Conservation (phyloP, 1,140 invertebrate genomes). For the Polyergus mexicanus region DNA sequence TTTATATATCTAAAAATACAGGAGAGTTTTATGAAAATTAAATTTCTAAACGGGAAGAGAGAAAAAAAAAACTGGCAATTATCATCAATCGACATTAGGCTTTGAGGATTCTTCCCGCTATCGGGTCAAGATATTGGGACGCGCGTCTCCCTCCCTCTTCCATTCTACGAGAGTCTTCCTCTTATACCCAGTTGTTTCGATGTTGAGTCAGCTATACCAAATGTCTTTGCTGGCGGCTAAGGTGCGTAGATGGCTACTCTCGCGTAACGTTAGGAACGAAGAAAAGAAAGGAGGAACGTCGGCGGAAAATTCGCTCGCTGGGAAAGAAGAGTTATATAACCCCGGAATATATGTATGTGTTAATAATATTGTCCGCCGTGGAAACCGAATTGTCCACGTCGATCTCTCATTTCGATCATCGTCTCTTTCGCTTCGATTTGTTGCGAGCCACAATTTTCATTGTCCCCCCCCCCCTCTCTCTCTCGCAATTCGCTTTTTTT, state of each 20-base stretch:
- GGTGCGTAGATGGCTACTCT: conserved; percentile 32
- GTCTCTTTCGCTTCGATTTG: conserved; percentile 32
- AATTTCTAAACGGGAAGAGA: too few relatives aligned
- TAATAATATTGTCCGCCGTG: not conserved
- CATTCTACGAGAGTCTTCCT: not conserved
- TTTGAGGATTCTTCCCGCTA: not conserved
- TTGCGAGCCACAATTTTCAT: conserved; percentile 8
- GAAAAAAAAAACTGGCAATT: too few relatives aligned
- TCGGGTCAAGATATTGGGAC: not conserved
- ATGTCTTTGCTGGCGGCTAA: conserved; percentile 30
- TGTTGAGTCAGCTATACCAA: conserved; percentile 19
- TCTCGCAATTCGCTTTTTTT: not conserved
- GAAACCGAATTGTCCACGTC: not conserved
- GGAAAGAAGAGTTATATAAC: conserved; percentile 36
- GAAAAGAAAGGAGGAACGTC: conserved; percentile 32
- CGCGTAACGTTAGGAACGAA: not conserved
- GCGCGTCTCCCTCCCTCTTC: not conserved
- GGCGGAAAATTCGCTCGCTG: conserved; percentile 1
- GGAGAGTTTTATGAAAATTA: too few relatives aligned
- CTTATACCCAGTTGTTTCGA: conserved; percentile 2
- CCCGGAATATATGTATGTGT: not conserved
- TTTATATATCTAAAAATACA: too few relatives aligned
- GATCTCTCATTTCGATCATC: not conserved
- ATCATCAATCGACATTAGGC: too few relatives aligned
- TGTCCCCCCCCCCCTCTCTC: too few relatives aligned